phyloP scores from a whole-genome alignment of 2,888 invertebrate genomes.

The Drosophila acutilabella region DNA sequence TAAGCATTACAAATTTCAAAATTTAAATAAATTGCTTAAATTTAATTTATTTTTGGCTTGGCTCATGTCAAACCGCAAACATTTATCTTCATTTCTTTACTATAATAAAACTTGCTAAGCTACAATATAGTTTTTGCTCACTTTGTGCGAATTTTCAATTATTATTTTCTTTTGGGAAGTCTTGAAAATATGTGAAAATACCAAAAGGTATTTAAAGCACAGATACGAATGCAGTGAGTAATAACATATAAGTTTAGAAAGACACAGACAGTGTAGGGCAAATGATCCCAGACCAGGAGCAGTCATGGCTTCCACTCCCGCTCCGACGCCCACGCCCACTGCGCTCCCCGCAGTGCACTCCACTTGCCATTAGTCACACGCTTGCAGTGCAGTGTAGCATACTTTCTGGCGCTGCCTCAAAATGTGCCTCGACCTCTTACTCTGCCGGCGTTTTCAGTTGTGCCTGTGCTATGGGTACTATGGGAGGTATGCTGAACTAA shows the following conservation, averaged over 20 bases:
- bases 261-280: background rate
- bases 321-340: background rate
- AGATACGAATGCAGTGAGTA: conserved; percentile 39
- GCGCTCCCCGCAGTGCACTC: background rate
- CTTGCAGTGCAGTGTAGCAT: conserved; percentile 61
- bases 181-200: background rate
- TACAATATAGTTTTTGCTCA: background rate
- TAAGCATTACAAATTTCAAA: too few relatives aligned
- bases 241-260: background rate
- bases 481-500: background rate
- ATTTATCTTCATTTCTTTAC: too few relatives aligned
- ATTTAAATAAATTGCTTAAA: too few relatives aligned
- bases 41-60: too few relatives aligned
- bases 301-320: background rate
- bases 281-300: conserved; percentile 11
- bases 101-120: too few relatives aligned
- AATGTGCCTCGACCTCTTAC: conserved; percentile 2
- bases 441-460: background rate
- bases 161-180: background rate
- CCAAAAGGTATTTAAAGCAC: background rate
- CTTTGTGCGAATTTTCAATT: background rate
- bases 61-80: too few relatives aligned
- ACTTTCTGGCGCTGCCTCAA: conserved; percentile 55
- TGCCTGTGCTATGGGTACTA: background rate
- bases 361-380: conserved; percentile 47